Evolutionary conservation across 2,113 vertebrate genomes (phyloP), one percentile per base, ranked within the genome.

Genomic region (Verasper variegatus): DNA sequence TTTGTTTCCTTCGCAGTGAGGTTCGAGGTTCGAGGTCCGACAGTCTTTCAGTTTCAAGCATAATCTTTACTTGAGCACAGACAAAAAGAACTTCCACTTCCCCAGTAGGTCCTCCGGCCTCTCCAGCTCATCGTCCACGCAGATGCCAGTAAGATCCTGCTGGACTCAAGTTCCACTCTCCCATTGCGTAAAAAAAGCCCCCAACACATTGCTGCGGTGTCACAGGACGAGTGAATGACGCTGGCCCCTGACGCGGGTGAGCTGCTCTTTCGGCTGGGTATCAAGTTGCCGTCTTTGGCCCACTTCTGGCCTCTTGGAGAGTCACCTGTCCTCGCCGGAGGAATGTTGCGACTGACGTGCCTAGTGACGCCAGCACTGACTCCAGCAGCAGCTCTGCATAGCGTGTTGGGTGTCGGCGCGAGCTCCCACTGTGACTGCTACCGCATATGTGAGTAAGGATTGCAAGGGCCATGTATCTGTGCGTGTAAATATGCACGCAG

Each of bases 151-250:
- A 73, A 86, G 77, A 91, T 88, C 90, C 90, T 86, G 76, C 73
- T 54, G 86, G 92, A 92, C 82, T 94, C 93, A 89, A 87, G 91
- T 93, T 94, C 92, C 93, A 91, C 81, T 90, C 83, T 92, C 83
- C 88, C 83, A 61, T 90, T 90, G 92, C 88, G 83, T 93, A 93
- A 92, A 94, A 93, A 93, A 93, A 92, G 89, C 91, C 80, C 85
- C 85, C 75, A 71, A 86, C 91, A 89, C 93, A 94, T 94, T 93
- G 94, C 93, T 94, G 86, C 81, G 82, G 93, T 94, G 93, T 94
- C 93, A 94, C 92, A 91, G 89, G 91, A 92, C 81, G 82, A 92
- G 92, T 59, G 83, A 92, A 93, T 94, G 93, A 94, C 92, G 92
- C 81, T 72, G 83, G 78, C 51, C 47, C n/a, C 86, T 91, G 92